Evolutionary conservation across 2,888 invertebrate genomes (phyloP).

Genomic region (Cerastis rubricosa): DNA sequence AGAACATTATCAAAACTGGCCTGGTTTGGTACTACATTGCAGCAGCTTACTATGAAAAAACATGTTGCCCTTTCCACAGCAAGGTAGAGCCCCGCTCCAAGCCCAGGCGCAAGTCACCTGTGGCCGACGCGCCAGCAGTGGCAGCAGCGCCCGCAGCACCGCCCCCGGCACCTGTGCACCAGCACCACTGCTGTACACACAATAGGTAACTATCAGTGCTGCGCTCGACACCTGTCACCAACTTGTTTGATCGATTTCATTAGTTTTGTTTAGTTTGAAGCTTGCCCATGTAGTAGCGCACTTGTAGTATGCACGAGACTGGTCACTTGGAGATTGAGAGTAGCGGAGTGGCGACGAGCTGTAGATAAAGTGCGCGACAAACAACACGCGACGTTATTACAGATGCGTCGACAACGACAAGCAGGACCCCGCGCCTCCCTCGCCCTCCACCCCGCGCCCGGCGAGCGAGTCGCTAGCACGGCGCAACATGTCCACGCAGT

Average conservation of each 20-base stretch:
- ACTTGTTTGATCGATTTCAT: not conserved
- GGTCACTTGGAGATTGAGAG: not conserved
- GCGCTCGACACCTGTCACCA: not conserved
- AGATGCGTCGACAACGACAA: constrained; percentile 13
- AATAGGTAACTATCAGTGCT: not conserved
- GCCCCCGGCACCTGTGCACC: not conserved
- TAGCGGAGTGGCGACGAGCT: not conserved
- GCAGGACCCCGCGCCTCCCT: not conserved
- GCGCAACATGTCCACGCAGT: constrained; percentile 30
- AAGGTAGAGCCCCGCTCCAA: not conserved
- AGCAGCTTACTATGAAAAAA: not conserved
- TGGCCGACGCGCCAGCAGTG: not conserved
- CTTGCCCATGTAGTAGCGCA: not conserved
- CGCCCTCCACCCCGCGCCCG: not conserved
- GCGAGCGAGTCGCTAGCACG: not conserved
- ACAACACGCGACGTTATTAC: constrained; percentile 17
- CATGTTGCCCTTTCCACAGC: not conserved
- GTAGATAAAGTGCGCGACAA: constrained; percentile 18
- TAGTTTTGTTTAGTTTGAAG: not conserved
- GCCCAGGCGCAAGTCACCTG: not conserved
- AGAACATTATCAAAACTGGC: too few relatives aligned
- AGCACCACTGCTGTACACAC: constrained; percentile 23
- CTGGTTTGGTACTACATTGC: too few relatives aligned
- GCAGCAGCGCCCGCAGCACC: not conserved
- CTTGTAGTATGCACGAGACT: constrained; percentile 1